Evolutionary conservation across 2,888 invertebrate species (phyloP), one percentile per base, ranked within the genome.

Genomic region (Lepidocyrtoides sp.): DNA sequence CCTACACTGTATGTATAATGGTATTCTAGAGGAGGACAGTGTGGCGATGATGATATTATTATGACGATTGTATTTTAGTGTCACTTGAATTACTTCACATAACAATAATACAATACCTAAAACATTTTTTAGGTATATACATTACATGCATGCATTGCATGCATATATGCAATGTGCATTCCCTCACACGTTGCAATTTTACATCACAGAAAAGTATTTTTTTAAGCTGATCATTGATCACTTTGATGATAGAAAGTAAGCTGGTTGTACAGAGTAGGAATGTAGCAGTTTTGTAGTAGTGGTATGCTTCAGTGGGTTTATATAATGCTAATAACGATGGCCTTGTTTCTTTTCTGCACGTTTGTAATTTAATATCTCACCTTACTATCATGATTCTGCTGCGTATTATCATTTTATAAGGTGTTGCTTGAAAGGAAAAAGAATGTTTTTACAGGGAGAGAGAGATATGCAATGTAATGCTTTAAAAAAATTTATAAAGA

Each of bases 211-310:
- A 63, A 60, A 23, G 44, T 63, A 41, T 23, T 57, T 75, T 79
- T 81, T 82, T 41, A 36, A 81, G 48, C 66, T 69, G 83, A 84
- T 84, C 81, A 60, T 48, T 26, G 44, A 57, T 32, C 36, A 36
- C 85, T 72, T n/a, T n/a, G n/a, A n/a, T 72, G 72, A 26, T 85
- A 85, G 85, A 85, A 85, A 85, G 85, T 85, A 54, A n/a, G n/a
- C 54, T 54, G 54, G n/a, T 17, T 54, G 14, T 54, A 20, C 32
- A 69, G 32, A 20, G 57, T 20, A 36, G 72, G 44, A 72, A 72
- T 72, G 20, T 12, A 10, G 26, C 2, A 60, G 8, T 0, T n/a
- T n/a, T n/a, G 14, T 20, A 83, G 57, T 41, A 32, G 23, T 51
- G 29, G 12, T 41, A 66, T 41, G 83, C 83, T 66, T 66, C 29